Conservation (phyloP, 2,888 invertebrate genomes). For the Diplolepis rosae region DNA sequence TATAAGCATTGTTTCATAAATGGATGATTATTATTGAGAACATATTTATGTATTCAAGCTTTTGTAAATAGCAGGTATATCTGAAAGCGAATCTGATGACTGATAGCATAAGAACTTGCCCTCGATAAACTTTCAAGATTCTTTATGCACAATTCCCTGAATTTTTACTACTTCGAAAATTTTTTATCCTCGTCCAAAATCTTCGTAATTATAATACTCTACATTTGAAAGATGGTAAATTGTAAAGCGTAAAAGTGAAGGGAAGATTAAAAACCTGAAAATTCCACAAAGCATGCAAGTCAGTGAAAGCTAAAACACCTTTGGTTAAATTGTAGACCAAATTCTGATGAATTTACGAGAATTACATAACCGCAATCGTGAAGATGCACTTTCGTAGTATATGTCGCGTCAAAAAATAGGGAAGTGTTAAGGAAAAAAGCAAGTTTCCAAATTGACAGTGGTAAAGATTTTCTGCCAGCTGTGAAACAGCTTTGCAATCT, state of each 20-base stretch:
- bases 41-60: too few relatives aligned
- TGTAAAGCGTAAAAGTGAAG: background rate
- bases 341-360: slow-evolving; percentile 34
- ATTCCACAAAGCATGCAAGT: slow-evolving; percentile 1
- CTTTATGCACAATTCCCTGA: too few relatives aligned
- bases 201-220: background rate
- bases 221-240: background rate
- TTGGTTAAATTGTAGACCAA: background rate
- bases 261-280: background rate
- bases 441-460: background rate
- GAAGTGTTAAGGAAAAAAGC: slow-evolving; percentile 1
- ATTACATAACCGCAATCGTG: slow-evolving; percentile 53
- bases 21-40: too few relatives aligned
- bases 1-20: too few relatives aligned
- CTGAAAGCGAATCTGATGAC: too few relatives aligned
- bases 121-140: too few relatives aligned
- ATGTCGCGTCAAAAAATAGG: background rate
- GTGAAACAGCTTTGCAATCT: slow-evolving; percentile 56
- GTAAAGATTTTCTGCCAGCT: slow-evolving; percentile 57
- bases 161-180: too few relatives aligned
- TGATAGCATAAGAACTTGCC: too few relatives aligned
- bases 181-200: background rate
- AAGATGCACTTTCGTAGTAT: slow-evolving; percentile 37
- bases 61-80: background rate
- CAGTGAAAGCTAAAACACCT: slow-evolving; percentile 4